A percentile compares a stretch with the other conserved stretches of the same genome.
These are phyloP conservation scores for Neostethus bicornis DNA, from an alignment of 2,797 vertebrate species.

Conservation along the genomic window DNA sequence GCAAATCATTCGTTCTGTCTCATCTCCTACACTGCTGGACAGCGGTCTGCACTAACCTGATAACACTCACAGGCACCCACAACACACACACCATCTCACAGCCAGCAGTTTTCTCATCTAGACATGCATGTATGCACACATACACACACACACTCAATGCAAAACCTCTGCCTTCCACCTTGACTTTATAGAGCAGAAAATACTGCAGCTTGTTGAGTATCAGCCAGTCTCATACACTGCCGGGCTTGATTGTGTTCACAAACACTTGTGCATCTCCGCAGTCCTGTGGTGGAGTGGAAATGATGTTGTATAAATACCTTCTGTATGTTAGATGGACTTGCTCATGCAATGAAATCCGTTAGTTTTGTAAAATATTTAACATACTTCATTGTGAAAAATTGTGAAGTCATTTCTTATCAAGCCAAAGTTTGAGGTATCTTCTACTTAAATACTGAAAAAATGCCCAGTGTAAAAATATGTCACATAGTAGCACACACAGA, in stretches of 20 bases:
- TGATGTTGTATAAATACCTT: constrained; percentile 9
- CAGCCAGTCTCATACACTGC: constrained; percentile 26
- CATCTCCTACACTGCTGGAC: constrained; percentile 68
- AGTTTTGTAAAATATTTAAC: background rate
- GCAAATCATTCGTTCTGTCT: constrained; percentile 64
- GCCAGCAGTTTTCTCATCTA: constrained; percentile 26
- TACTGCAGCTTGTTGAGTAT: constrained; percentile 43
- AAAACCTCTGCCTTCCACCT: constrained; percentile 31
- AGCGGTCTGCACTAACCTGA: constrained; percentile 68
- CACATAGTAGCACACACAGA: too few relatives aligned
- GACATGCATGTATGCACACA: constrained; percentile 7
- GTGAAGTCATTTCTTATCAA: too few relatives aligned
- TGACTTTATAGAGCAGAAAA: constrained; percentile 56
- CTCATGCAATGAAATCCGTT: background rate
- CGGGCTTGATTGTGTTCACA: constrained; percentile 32
- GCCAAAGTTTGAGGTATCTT: too few relatives aligned
- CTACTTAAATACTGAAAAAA: too few relatives aligned
- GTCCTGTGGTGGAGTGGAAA: constrained; percentile 10
- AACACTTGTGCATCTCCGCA: constrained; percentile 36
- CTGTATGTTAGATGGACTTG: constrained; percentile 23
- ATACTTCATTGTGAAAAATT: background rate
- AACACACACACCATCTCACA: constrained; percentile 17
- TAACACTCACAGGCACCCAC: constrained; percentile 58
- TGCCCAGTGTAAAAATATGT: too few relatives aligned
- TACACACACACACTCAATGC: constrained; percentile 12